phyloP scores from a whole-genome alignment of 1,140 invertebrate species.

The Drosophila watanabei region DNA sequence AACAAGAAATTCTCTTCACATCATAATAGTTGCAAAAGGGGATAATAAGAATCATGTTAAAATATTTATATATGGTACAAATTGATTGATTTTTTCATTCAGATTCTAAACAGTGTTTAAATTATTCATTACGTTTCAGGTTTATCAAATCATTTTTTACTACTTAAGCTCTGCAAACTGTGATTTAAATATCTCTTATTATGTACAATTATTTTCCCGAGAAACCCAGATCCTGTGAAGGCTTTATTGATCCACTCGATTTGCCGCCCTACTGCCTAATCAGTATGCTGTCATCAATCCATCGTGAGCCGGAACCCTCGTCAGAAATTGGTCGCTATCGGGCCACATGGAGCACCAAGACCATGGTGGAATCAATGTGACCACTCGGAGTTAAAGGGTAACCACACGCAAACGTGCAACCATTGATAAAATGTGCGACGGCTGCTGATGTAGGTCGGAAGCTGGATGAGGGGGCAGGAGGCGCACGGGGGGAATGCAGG shows the following conservation, averaged over 20 bases:
- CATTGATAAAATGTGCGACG: slow-evolving; percentile 65
- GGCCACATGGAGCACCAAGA: slow-evolving; percentile 10
- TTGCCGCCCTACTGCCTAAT: slow-evolving; percentile 2
- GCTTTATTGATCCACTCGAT: background rate
- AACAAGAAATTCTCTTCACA: background rate
- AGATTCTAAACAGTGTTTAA: too few relatives aligned
- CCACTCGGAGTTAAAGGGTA: slow-evolving; percentile 35
- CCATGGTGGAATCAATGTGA: slow-evolving; percentile 10
- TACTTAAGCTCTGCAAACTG: background rate
- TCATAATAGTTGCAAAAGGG: background rate
- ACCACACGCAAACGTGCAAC: slow-evolving; percentile 51
- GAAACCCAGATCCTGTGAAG: background rate
- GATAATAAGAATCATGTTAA: too few relatives aligned
- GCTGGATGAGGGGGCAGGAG: slow-evolving; percentile 4
- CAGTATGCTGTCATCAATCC: slow-evolving; percentile 24
- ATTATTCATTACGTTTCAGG: background rate
- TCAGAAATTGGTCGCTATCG: slow-evolving; percentile 16
- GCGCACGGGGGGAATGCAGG: slow-evolving; percentile 1
- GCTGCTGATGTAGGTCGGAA: slow-evolving; percentile 65
- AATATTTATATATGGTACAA: too few relatives aligned
- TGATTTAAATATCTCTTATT: background rate
- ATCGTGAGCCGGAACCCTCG: slow-evolving; percentile 21
- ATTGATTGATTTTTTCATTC: too few relatives aligned
- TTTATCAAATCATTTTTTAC: background rate
- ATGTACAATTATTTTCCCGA: background rate